Evolutionary conservation across 2,113 vertebrate genomes (phyloP), one percentile per base, ranked within the genome.

Genomic region (Anoplopoma fimbria): DNA sequence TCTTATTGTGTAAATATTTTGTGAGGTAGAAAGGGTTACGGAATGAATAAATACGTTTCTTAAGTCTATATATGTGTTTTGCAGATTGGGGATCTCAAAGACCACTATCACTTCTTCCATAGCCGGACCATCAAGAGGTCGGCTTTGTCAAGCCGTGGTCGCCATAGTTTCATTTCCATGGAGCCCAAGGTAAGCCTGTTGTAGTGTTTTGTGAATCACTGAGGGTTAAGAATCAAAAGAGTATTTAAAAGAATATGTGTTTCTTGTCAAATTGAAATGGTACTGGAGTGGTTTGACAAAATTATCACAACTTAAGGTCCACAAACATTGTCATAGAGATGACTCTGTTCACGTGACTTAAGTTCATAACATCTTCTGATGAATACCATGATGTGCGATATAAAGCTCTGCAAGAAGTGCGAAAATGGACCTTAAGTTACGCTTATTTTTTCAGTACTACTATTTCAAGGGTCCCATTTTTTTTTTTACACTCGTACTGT

Each of bases 81-180:
- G 31, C 94, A 99, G 98, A 99, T 99, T 29, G 98, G 98, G 25
- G 96, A 98, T 86, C 92, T 99, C 88, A 97, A 96, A 93, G 97
- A 99, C 94, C 99, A 99, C 92, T 99, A 99, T 93, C 98, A 99
- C 94, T 99, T 99, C 93, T 98, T 97, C 94, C 98, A 99, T 83
- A 99, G 98, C 93, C 97, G 97, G 92, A 99, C 97, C 87, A 98
- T 99, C 95, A 99, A 99, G 96, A 97, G 98, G 89, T 99, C 98
- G 64, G 96, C 97, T 90, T 93, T 99, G 53, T 97, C 97, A 69
- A 99, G 97, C 83, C 96, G 96, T 92, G 98, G 98, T 91, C 96
- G 95, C 65, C 98, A 99, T 95, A 99, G 96, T 95, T 99, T 99
- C 95, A 99, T 99, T 94, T 97, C 98, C 90, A 98, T 99, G 98